Base-by-base conservation (phyloP, 2,888 invertebrate species). In the Papilio gigon region DNA sequence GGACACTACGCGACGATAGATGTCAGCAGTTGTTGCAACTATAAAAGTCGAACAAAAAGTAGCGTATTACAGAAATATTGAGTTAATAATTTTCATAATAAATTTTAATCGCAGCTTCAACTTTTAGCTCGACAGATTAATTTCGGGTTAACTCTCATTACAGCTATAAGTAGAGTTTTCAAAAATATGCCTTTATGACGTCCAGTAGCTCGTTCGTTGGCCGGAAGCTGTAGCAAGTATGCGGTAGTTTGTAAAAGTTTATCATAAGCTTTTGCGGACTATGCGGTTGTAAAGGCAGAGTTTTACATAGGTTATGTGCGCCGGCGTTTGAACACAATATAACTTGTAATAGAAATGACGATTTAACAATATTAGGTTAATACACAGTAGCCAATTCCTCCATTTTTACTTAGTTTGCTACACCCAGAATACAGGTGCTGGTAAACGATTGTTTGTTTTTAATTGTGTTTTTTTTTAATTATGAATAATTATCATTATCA, bases 161-260 rank as follows among this genome's bases (percentile, higher is more conserved):
- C 25, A 27, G 59, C 35, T 30, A 56, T 62, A 42, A 42, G 61
- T 50, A n/a, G 50, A 61, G 35, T 56, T 67, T 62, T 35, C 22
- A 64, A 63, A 50, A 58, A 68, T 47, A 14, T 37, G 63, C 58
- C 35, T 68, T 64, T 64, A 68, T 59, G 64, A 50, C 68, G 40
- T 64, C 50, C 40, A 53, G 53, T 65, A 40, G 59, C 65, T 35
- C 17, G 50, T 4, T 22, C 44, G 33, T 20, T 62, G 62, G 56
- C 44, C 56, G 33, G 68, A 60, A 68, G 64, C 64, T 64, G 64
- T 60, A 64, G 47, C 33, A 68, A 68, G 63, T 68, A 68, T 68
- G 68, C 63, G 47, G 33, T n/a, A 64, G 68, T 68, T 68, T 58
- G 60, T 50, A 56, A 68, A 68, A 40, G 64, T 60, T 59, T 50